These are phyloP conservation scores for Lineus longissimus DNA, from an alignment of 1,140 invertebrate genomes.

Conservation along the genomic window DNA sequence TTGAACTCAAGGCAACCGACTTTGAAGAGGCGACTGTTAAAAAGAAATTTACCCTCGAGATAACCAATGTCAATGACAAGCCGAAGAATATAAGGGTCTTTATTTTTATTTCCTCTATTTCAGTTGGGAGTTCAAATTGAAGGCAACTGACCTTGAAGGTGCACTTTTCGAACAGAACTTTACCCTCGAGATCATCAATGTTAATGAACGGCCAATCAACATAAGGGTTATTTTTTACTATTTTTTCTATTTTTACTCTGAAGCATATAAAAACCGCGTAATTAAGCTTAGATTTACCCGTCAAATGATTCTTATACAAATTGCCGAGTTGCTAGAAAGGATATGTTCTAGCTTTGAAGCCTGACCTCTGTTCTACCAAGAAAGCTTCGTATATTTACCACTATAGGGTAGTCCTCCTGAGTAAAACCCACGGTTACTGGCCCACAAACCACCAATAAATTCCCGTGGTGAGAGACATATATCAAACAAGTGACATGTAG, in stretches of 20 bases:
- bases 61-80: slow-evolving; percentile 20
- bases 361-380: too few species aligned
- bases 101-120: slow-evolving; percentile 26
- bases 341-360: too few species aligned
- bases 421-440: too few species aligned
- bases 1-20: slow-evolving; percentile 19
- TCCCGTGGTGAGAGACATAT: too few species aligned
- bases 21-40: slow-evolving; percentile 24
- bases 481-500: too few species aligned
- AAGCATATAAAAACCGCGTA: neutral
- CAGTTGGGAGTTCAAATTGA: slow-evolving; percentile 28
- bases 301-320: too few species aligned
- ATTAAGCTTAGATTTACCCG: too few species aligned
- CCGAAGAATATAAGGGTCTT: slow-evolving; percentile 14
- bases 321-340: too few species aligned
- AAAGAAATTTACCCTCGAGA: slow-evolving; percentile 23
- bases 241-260: neutral
- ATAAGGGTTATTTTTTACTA: slow-evolving; percentile 20
- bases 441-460: too few species aligned
- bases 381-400: too few species aligned
- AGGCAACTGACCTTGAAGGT: slow-evolving; percentile 29
- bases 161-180: slow-evolving; percentile 21
- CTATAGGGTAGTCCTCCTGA: too few species aligned
- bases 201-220: slow-evolving; percentile 31
- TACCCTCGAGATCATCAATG: slow-evolving; percentile 27